Evolutionary conservation across 2,888 invertebrate species (phyloP).

Genomic region (Caenorhabditis sp.): DNA sequence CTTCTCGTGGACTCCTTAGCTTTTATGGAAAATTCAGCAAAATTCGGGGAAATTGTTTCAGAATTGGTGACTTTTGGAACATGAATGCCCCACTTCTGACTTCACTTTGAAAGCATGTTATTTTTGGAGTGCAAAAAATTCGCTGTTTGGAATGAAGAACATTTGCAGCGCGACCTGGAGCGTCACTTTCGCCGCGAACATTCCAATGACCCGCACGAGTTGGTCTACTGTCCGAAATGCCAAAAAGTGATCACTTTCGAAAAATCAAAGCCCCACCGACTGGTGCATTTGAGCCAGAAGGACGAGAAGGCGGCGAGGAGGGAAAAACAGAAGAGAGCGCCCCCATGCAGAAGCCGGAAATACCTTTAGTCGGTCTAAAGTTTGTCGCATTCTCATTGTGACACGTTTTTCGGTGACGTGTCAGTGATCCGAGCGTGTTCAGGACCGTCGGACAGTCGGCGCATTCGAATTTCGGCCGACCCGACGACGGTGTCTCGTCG

Average conservation of each 20-base stretch:
- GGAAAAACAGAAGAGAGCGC: not conserved
- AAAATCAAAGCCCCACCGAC: conserved; percentile 35
- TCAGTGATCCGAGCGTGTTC: conserved; percentile 19
- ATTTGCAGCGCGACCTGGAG: conserved; percentile 40
- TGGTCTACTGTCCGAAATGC: conserved; percentile 60
- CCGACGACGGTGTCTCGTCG: conserved; percentile 22
- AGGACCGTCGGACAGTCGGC: conserved; percentile 52
- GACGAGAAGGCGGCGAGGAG: not conserved
- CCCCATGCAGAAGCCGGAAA: not conserved
- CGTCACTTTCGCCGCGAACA: conserved; percentile 56
- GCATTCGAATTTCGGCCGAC: conserved; percentile 50
- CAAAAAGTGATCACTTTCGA: conserved; percentile 42
- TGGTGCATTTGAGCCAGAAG: conserved; percentile 31
- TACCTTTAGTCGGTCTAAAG: conserved; percentile 3
- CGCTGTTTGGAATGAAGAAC: not conserved
- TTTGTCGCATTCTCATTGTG: conserved; percentile 9
- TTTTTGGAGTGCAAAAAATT: no score
- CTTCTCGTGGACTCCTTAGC: no score
- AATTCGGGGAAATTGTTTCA: no score
- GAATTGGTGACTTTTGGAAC: no score
- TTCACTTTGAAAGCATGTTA: no score
- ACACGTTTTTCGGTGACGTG: conserved; percentile 3
- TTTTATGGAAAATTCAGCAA: no score
- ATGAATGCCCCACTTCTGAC: no score
- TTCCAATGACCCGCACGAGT: conserved; percentile 37